Evolutionary conservation across 1,140 invertebrate species (phyloP), one percentile per base, ranked within the genome.

Genomic region (Oncopodura yosiiana): DNA sequence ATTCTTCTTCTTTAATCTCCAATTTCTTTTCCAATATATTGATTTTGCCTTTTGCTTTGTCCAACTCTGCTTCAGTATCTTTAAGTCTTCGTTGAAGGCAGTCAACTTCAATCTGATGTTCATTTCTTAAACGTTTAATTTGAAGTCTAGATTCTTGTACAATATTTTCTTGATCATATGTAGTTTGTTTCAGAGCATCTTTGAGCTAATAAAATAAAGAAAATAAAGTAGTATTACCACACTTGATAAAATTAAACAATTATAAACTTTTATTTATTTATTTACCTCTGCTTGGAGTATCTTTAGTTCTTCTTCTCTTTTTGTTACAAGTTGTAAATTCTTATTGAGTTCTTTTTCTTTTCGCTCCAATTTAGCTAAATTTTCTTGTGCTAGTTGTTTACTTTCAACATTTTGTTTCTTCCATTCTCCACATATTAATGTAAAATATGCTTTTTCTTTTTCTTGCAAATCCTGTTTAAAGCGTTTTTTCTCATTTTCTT

Each of bases 331-430:
- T 9, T 32, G 11, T 23, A 21, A 14, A 11, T 32, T 24, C n/a
- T 34, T 36, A 23, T 23, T 21, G 12, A 6, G 3, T 12, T 38
- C 34, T 19, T 36, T 37, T 21, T 49, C 37, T 5, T 4, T 18
- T 3, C 1, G 21, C n/a, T 49, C 34, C 14, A 42, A n/a, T 18
- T 49, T 27, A 1, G 38, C 36, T 26, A 49, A 11, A 24, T 26
- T 21, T 8, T 42, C 30, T 14, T 26, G 16, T 1, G 49, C 12
- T n/a, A 32, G 26, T 4, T 30, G 24, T 3, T 42, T 34, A 14
- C 44, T 41, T 32, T 49, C 53, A 19, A 30, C 27, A 34, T 55
- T 46, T 12, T 46, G 45, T 34, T 49, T 55, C 12, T 55, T 55
- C 1, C 11, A 46, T 27, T 55, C 53, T 14, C 2, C 5, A 16